Evolutionary conservation across 2,797 vertebrate genomes (phyloP).

Genomic region (Oreortyx pictus): DNA sequence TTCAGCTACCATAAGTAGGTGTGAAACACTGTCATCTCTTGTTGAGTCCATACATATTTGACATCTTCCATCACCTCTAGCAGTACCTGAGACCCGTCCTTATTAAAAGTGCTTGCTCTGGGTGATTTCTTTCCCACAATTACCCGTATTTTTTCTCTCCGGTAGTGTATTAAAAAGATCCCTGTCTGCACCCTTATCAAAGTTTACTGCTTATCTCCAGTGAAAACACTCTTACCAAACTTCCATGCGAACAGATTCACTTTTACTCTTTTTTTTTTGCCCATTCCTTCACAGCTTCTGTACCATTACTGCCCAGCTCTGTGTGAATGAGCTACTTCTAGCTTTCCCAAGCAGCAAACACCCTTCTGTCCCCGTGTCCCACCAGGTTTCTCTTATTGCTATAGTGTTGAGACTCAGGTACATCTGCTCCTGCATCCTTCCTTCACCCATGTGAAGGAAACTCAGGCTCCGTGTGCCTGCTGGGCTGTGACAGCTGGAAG

Average conservation of each 20-base stretch:
- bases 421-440: background rate
- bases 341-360: background rate
- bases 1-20: background rate
- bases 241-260: background rate
- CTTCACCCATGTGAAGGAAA: background rate
- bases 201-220: background rate
- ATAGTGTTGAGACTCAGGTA: background rate
- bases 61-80: background rate
- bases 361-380: background rate
- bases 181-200: background rate
- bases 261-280: background rate
- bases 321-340: background rate
- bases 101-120: background rate
- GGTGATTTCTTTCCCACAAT: background rate
- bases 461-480: conserved; percentile 3
- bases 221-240: background rate
- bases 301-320: background rate
- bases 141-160: background rate
- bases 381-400: background rate
- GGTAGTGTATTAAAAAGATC: background rate
- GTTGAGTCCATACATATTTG: background rate
- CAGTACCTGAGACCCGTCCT: background rate
- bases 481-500: conserved; percentile 47
- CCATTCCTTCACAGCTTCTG: background rate
- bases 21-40: background rate